A percentile compares a stretch with the other conserved stretches of the same genome.
Conservation (phyloP, 2,888 invertebrate species). For the Xanthorhoe spadicearia region DNA sequence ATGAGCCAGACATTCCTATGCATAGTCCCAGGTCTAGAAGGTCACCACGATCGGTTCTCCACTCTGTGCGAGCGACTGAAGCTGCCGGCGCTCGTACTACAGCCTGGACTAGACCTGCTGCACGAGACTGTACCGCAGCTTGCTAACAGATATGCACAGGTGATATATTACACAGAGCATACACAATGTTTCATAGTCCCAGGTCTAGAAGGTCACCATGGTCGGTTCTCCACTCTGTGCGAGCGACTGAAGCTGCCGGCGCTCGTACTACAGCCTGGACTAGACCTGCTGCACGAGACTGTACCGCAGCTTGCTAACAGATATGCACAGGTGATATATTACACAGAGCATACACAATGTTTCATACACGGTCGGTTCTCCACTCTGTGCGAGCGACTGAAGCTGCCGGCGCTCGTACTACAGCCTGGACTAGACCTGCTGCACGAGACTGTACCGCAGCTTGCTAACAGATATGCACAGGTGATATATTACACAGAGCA, state of each 20-base stretch:
- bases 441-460: slow-evolving; percentile 50
- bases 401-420: slow-evolving; percentile 57
- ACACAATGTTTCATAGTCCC: too few relatives aligned
- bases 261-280: slow-evolving; percentile 57
- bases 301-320: slow-evolving; percentile 52
- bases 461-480: slow-evolving; percentile 52
- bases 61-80: slow-evolving; percentile 58
- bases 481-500: too few relatives aligned
- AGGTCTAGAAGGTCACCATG: slow-evolving; percentile 60
- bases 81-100: slow-evolving; percentile 58
- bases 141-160: slow-evolving; percentile 53
- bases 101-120: slow-evolving; percentile 53
- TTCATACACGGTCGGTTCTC: slow-evolving; percentile 54
- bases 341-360: too few relatives aligned
- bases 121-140: slow-evolving; percentile 51
- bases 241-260: slow-evolving; percentile 60
- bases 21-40: slow-evolving; percentile 64
- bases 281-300: slow-evolving; percentile 51
- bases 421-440: slow-evolving; percentile 56
- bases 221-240: slow-evolving; percentile 52
- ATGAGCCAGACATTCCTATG: slow-evolving; percentile 49
- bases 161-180: too few relatives aligned
- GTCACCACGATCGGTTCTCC: slow-evolving; percentile 53
- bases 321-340: slow-evolving; percentile 45
- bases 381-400: slow-evolving; percentile 55